Percentiles rank a stretch among this genome's conserved stretches.
Conservation (phyloP, 2,888 invertebrate genomes). For the Emmelina monodactyla region DNA sequence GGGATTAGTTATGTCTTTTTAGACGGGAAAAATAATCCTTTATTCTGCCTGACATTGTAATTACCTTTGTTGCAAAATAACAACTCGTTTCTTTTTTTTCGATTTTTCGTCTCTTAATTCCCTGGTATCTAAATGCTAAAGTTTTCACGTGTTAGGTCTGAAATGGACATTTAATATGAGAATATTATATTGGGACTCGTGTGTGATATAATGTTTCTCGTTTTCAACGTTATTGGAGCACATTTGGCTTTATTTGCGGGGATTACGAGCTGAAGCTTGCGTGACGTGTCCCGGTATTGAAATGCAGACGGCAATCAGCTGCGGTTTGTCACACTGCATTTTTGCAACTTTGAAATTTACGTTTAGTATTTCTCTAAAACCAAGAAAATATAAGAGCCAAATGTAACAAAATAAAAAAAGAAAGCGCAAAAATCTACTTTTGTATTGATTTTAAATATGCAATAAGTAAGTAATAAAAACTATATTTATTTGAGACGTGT, state of each 20-base stretch:
- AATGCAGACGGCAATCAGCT: constrained; percentile 13
- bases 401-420: too few relatives aligned
- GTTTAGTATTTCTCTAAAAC: too few relatives aligned
- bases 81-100: too few relatives aligned
- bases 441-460: not conserved
- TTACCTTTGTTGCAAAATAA: too few relatives aligned
- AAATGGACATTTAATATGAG: constrained; percentile 46
- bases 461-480: not conserved
- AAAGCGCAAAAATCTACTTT: too few relatives aligned
- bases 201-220: constrained; percentile 32
- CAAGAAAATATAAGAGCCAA: too few relatives aligned
- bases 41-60: too few relatives aligned
- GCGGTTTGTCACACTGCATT: not conserved
- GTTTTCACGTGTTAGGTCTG: too few relatives aligned
- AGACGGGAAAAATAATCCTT: constrained; percentile 12
- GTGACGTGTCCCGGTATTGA: constrained; percentile 41
- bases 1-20: constrained; percentile 15
- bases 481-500: not conserved
- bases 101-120: too few relatives aligned
- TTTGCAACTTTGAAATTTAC: too few relatives aligned
- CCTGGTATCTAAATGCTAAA: too few relatives aligned
- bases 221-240: constrained; percentile 43
- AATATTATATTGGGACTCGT: constrained; percentile 47
- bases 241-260: constrained; percentile 36
- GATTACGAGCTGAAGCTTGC: constrained; percentile 35